Percentiles rank a stretch among this genome's conserved stretches.
phyloP scores from a whole-genome alignment of 2,888 invertebrate genomes.

The Bruchidius siliquastri region DNA sequence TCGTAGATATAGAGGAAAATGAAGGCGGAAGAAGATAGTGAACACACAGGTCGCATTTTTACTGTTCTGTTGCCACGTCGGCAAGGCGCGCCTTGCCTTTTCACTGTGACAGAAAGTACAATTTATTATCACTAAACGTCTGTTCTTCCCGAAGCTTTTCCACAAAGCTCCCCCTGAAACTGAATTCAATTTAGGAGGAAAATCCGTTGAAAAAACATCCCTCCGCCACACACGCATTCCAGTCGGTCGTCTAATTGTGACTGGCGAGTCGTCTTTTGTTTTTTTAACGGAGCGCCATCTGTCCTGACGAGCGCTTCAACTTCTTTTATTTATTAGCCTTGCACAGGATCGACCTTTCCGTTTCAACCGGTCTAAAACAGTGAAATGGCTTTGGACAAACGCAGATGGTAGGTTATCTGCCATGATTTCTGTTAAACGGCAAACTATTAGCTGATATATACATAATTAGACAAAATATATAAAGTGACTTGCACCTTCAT shows the following conservation, averaged over 20 bases:
- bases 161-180: not conserved
- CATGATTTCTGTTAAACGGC: too few relatives aligned
- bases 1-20: too few relatives aligned
- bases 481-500: too few relatives aligned
- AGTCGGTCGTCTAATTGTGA: slow-evolving; percentile 12
- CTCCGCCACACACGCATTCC: not conserved
- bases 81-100: not conserved
- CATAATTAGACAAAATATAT: too few relatives aligned
- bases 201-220: slow-evolving; percentile 2
- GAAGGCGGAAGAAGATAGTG: too few relatives aligned
- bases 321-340: slow-evolving; percentile 33
- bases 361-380: not conserved
- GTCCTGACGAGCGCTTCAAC: slow-evolving; percentile 28
- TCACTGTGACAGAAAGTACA: not conserved
- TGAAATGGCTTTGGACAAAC: not conserved
- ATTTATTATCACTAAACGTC: not conserved
- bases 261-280: slow-evolving; percentile 10
- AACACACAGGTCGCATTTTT: too few relatives aligned
- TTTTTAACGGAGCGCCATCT: slow-evolving; percentile 19
- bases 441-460: too few relatives aligned
- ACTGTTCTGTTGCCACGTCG: too few relatives aligned
- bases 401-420: not conserved
- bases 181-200: not conserved
- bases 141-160: not conserved
- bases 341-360: slow-evolving; percentile 26